Percentiles rank a stretch among this genome's conserved stretches.
phyloP scores from a whole-genome alignment of 1,140 invertebrate genomes.

The Dendroctonus valens region DNA sequence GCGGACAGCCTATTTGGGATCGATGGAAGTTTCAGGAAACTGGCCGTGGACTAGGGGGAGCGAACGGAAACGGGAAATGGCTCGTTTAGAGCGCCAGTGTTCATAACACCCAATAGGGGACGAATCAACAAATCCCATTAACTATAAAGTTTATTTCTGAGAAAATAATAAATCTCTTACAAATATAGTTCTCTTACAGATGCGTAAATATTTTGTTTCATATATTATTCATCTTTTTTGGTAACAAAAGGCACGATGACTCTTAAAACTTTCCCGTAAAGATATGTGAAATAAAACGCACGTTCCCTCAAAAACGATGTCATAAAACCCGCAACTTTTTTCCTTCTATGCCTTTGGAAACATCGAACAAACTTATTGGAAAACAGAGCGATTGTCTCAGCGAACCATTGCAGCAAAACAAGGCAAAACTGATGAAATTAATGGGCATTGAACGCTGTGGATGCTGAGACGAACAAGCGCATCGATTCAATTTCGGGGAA shows the following conservation, averaged over 20 bases:
- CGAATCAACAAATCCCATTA: constrained; percentile 11
- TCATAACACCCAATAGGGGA: background rate
- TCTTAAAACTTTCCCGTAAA: constrained; percentile 21
- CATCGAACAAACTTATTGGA: too few relatives aligned
- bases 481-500: too few relatives aligned
- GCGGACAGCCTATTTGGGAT: constrained; percentile 62
- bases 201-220: constrained; percentile 33
- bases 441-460: too few relatives aligned
- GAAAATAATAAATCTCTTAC: constrained; percentile 40
- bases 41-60: constrained; percentile 63
- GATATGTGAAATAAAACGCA: constrained; percentile 25
- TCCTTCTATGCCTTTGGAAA: too few relatives aligned
- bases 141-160: constrained; percentile 39
- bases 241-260: constrained; percentile 38
- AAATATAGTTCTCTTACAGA: constrained; percentile 38
- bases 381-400: too few relatives aligned
- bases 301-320: too few relatives aligned
- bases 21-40: constrained; percentile 69
- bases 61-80: too few relatives aligned
- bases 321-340: too few relatives aligned
- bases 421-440: too few relatives aligned
- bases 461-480: too few relatives aligned
- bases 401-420: too few relatives aligned
- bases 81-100: too few relatives aligned
- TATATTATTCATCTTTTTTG: constrained; percentile 33